Percentiles rank a stretch among this genome's conserved stretches.
Conservation (phyloP, 1,140 invertebrate genomes). For the Prorops nasuta region DNA sequence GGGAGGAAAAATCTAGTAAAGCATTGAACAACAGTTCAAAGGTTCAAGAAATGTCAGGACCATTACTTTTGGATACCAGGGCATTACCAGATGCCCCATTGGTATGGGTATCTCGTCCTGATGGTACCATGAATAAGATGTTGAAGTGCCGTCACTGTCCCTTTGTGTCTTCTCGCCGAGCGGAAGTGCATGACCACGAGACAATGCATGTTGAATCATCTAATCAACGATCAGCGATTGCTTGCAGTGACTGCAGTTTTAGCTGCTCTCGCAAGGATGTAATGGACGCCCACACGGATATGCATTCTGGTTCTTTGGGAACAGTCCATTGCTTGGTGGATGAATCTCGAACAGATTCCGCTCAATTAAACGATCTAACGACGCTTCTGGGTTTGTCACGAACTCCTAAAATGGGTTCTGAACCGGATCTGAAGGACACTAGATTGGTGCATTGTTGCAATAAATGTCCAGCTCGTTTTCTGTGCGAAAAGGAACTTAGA, state of each 20-base stretch:
- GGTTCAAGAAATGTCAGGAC: slow-evolving; percentile 28
- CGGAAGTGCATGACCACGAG: slow-evolving; percentile 83
- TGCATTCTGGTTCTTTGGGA: slow-evolving; percentile 70
- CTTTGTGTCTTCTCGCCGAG: slow-evolving; percentile 74
- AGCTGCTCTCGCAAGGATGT: slow-evolving; percentile 73
- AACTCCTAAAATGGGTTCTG: slow-evolving; percentile 31
- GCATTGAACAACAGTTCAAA: slow-evolving; percentile 4
- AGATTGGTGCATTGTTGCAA: slow-evolving; percentile 57
- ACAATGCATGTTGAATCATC: slow-evolving; percentile 70
- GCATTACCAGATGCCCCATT: slow-evolving; percentile 60
- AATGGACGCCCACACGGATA: slow-evolving; percentile 75
- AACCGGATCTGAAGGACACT: slow-evolving; percentile 42
- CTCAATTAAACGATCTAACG: slow-evolving; percentile 65
- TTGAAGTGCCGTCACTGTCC: slow-evolving; percentile 84
- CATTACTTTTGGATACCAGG: slow-evolving; percentile 50
- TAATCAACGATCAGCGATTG: slow-evolving; percentile 40
- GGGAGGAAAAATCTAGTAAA: neutral
- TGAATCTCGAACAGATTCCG: slow-evolving; percentile 58
- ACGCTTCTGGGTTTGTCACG: slow-evolving; percentile 37
- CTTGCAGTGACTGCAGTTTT: slow-evolving; percentile 79
- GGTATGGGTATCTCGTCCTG: slow-evolving; percentile 70
- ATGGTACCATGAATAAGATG: slow-evolving; percentile 76
- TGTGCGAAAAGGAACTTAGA: slow-evolving; percentile 64
- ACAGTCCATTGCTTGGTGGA: slow-evolving; percentile 71
- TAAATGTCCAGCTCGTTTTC: slow-evolving; percentile 74